Evolutionary conservation across 2,797 vertebrate genomes (phyloP).

Genomic region (Toxotes lorentzi): DNA sequence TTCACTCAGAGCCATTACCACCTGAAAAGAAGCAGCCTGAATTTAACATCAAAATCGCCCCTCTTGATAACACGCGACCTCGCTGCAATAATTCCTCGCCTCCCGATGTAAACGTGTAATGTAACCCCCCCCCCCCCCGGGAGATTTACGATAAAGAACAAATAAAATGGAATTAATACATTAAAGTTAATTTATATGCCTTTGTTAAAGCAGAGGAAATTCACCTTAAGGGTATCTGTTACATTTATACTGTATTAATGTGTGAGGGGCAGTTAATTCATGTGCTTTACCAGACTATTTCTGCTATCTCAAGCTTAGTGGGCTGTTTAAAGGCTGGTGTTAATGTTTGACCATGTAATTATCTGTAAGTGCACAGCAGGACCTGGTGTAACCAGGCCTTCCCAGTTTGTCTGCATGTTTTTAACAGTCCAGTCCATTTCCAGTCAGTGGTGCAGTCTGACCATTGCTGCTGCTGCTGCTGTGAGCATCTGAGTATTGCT

Average conservation of each 20-base stretch:
- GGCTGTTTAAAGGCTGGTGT: constrained; percentile 31
- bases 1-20: constrained; percentile 79
- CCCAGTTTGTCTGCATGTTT: constrained; percentile 6
- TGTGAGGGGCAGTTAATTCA: constrained; percentile 77
- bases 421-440: constrained; percentile 5
- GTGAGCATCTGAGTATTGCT: background rate
- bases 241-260: constrained; percentile 89
- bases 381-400: background rate
- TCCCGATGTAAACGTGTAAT: constrained; percentile 73
- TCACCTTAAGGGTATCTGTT: constrained; percentile 85
- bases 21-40: constrained; percentile 78
- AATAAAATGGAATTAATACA: constrained; percentile 85
- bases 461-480: constrained; percentile 13
- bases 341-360: constrained; percentile 55
- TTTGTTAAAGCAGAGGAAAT: constrained; percentile 82
- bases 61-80: constrained; percentile 45
- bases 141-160: constrained; percentile 87
- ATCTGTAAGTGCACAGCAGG: constrained; percentile 15
- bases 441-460: constrained; percentile 22
- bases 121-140: constrained; percentile 48
- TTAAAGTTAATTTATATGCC: constrained; percentile 88
- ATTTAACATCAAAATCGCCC: constrained; percentile 64
- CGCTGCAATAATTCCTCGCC: constrained; percentile 69
- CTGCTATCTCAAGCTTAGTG: constrained; percentile 42
- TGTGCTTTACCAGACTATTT: constrained; percentile 32